A percentile compares a stretch with the other conserved stretches of the same genome.
Evolutionary conservation across 2,113 vertebrate genomes (phyloP).

Genomic region (Lanius ludovicianus): DNA sequence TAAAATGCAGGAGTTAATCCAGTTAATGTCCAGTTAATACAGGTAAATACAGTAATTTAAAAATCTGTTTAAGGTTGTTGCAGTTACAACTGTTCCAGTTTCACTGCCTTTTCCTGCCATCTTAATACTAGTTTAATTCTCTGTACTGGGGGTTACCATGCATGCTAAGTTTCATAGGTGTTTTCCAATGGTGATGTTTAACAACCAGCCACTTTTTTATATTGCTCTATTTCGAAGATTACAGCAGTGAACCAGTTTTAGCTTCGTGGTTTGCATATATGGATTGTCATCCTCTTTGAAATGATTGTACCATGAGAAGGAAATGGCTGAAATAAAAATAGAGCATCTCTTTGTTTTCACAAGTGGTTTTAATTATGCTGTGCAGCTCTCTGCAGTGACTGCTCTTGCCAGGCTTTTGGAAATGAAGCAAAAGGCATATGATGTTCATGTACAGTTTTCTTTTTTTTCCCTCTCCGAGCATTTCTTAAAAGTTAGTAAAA

Average conservation of each 20-base stretch:
- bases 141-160: not conserved
- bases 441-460: not conserved
- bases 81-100: not conserved
- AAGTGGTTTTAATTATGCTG: constrained; percentile 36
- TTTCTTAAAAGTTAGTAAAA: not conserved
- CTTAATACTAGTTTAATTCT: not conserved
- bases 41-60: not conserved
- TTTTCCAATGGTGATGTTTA: not conserved
- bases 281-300: constrained; percentile 23
- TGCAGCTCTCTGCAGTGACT: not conserved
- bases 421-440: not conserved
- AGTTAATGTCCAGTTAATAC: not conserved
- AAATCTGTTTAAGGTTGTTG: not conserved
- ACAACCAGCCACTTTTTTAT: not conserved
- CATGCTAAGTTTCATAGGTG: not conserved
- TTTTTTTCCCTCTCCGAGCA: not conserved
- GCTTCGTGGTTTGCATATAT: constrained; percentile 11
- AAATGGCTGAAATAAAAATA: constrained; percentile 53
- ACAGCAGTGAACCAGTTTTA: not conserved
- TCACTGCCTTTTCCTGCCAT: not conserved
- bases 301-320: constrained; percentile 19
- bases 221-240: not conserved
- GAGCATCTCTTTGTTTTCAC: constrained; percentile 35
- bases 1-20: not conserved
- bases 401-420: not conserved